Evolutionary conservation across 2,888 invertebrate genomes (phyloP), one percentile per base, ranked within the genome.

Genomic region (Muscina levida): DNA sequence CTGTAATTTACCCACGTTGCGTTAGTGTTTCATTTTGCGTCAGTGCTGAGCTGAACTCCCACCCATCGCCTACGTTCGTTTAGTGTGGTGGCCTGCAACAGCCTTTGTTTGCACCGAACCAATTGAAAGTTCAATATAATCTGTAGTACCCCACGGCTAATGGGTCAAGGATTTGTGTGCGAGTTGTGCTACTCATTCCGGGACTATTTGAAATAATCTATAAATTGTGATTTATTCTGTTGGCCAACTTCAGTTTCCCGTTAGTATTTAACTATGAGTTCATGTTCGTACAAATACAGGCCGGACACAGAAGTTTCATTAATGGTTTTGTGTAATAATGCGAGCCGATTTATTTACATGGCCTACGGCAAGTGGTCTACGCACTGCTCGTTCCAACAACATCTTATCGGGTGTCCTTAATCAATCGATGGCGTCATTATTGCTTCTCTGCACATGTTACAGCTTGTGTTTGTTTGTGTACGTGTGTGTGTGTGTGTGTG

Each of bases 81-180:
- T 31, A 57, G 15, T 31, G 31, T 31, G 31, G 31, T 31, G 8
- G 8, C 3, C 31, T 5, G 31, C 8, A 31, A 31, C 31, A 31
- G 4, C 8, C 19, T 59, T 48, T 37, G 53, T 13, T 68, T 68
- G 24, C n/a, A 13, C 19, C 19, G 17, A 51, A n/a, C 48, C 56
- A 39, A 56, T 72, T 26, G 42, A 26, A 59, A 67, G 53, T 71
- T 74, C 53, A 77, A 72, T 77, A 77, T 71, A 72, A 74, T 67
- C 72, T 72, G 39, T 59, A 77, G 44, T 73, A n/a, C 71, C 77
- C 77, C 46, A 10, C 15, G 74, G 77, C 74, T 77, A 77, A 81
- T 77, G 26, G 80, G 80, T 81, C 80, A 81, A 81, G 80, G 77
- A 80, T 80, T 77, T 77, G 22, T n/a, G 31, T 31, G 31, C 31